A percentile compares a stretch with the other conserved stretches of the same genome.
Conservation (phyloP, 2,888 invertebrate species). For the Drosophila neonasuta region DNA sequence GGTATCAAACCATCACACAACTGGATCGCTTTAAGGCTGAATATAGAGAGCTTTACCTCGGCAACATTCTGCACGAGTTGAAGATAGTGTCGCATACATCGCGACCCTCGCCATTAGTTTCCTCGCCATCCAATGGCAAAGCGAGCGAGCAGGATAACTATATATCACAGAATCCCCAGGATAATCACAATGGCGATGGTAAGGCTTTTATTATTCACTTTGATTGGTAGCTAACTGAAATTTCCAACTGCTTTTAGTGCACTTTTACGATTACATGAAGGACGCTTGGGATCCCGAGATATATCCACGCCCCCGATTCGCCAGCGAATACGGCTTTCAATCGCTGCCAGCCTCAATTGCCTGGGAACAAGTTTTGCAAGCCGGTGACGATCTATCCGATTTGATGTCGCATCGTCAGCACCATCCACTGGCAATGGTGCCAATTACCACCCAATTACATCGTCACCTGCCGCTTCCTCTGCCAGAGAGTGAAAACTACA, state of each 20-base stretch:
- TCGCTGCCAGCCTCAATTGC: conserved; percentile 90
- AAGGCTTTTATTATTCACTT: conserved; percentile 55
- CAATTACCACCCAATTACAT: conserved; percentile 85
- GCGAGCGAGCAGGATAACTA: conserved; percentile 88
- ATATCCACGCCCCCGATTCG: conserved; percentile 92
- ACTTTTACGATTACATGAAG: conserved; percentile 92
- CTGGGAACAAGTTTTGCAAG: conserved; percentile 84
- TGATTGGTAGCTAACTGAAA: not conserved
- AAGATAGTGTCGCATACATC: conserved; percentile 72
- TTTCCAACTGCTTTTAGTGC: conserved; percentile 84
- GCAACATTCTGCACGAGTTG: conserved; percentile 87
- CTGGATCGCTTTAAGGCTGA: conserved; percentile 86
- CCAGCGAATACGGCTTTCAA: conserved; percentile 98
- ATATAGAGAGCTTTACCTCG: conserved; percentile 92
- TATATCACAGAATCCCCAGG: conserved; percentile 90
- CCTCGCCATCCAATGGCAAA: conserved; percentile 95
- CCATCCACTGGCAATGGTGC: conserved; percentile 88
- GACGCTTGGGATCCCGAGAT: conserved; percentile 91
- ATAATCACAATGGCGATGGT: conserved; percentile 93
- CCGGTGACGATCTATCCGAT: conserved; percentile 84
- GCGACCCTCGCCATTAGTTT: conserved; percentile 85
- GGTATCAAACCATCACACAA: conserved; percentile 85
- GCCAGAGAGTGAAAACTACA: conserved; percentile 83
- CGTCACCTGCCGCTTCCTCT: conserved; percentile 86
- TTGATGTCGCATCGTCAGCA: conserved; percentile 93